These are phyloP conservation scores for Esox niger DNA, from an alignment of 2,113 vertebrate species.

Conservation along the genomic window DNA sequence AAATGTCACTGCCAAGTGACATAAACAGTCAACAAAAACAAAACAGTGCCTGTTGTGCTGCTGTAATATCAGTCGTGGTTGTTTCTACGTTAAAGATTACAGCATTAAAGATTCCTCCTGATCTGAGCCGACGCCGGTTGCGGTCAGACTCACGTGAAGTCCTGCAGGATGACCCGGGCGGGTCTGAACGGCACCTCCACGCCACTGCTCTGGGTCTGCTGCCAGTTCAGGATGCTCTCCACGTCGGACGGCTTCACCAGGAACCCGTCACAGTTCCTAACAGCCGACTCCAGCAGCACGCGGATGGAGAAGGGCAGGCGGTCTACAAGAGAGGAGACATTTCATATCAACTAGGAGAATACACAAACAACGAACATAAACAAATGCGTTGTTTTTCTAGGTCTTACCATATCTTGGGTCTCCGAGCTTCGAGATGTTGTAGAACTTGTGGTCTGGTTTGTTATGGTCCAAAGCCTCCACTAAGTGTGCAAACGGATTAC, in stretches of 20 bases:
- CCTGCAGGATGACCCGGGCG: slow-evolving; percentile 93
- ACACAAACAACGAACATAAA: no score
- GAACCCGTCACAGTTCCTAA: slow-evolving; percentile 94
- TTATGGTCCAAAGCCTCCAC: slow-evolving; percentile 80
- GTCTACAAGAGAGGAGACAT: slow-evolving; percentile 55
- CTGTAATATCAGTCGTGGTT: no score
- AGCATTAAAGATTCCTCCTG: no score
- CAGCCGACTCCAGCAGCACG: slow-evolving; percentile 87
- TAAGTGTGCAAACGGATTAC: slow-evolving; percentile 80
- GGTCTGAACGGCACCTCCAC: slow-evolving; percentile 96
- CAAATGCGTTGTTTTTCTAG: background rate
- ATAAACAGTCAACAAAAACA: no score
- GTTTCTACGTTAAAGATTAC: no score
- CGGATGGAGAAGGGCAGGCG: slow-evolving; percentile 90
- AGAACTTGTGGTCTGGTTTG: slow-evolving; percentile 81
- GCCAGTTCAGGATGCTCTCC: slow-evolving; percentile 94
- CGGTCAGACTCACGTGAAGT: slow-evolving; percentile 86
- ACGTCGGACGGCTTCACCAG: slow-evolving; percentile 87
- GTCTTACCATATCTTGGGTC: slow-evolving; percentile 87
- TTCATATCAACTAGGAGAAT: no score
- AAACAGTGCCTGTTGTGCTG: no score
- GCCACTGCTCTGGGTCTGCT: slow-evolving; percentile 78
- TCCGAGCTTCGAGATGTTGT: slow-evolving; percentile 83
- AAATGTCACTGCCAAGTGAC: no score
- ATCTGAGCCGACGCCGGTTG: no score